Conservation (phyloP, 2,888 invertebrate genomes). For the Epistrophe eligans region DNA sequence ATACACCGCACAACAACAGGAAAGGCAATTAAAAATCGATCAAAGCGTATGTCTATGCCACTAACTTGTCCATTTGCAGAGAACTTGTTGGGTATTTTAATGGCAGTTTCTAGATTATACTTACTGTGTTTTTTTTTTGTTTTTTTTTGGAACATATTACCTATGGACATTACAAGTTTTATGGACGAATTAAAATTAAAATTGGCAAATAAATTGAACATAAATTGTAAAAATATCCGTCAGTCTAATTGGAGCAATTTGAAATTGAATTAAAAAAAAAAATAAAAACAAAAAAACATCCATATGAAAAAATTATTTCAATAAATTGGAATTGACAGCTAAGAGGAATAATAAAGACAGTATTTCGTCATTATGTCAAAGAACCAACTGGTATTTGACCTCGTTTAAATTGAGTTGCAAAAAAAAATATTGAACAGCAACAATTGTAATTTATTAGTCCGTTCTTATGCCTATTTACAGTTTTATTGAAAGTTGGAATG, state of each 20-base stretch:
- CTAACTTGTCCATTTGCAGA: constrained; percentile 64
- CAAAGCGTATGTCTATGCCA: constrained; percentile 72
- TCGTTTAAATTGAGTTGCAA: constrained; percentile 15
- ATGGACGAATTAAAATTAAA: constrained; percentile 30
- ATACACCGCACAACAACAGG: constrained; percentile 63
- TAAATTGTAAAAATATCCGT: constrained; percentile 30
- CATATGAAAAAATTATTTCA: constrained; percentile 14
- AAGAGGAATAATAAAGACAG: constrained; percentile 39
- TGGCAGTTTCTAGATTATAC: constrained; percentile 50
- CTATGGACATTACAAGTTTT: constrained; percentile 37
- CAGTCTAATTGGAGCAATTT: constrained; percentile 70
- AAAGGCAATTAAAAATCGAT: constrained; percentile 75
- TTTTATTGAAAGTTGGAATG: neutral
- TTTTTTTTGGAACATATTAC: constrained; percentile 29
- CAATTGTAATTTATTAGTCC: neutral
- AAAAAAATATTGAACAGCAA: neutral
- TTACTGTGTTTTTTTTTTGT: neutral
- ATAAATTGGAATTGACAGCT: constrained; percentile 54
- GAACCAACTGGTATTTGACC: constrained; percentile 15
- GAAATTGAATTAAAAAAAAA: constrained; percentile 34
- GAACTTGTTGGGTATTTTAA: constrained; percentile 59
- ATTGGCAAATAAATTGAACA: constrained; percentile 56
- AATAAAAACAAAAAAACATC: neutral
- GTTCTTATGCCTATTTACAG: neutral
- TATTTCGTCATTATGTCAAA: constrained; percentile 58